These are phyloP conservation scores for Echiichthys vipera DNA, from an alignment of 2,797 vertebrate species.

Conservation along the genomic window DNA sequence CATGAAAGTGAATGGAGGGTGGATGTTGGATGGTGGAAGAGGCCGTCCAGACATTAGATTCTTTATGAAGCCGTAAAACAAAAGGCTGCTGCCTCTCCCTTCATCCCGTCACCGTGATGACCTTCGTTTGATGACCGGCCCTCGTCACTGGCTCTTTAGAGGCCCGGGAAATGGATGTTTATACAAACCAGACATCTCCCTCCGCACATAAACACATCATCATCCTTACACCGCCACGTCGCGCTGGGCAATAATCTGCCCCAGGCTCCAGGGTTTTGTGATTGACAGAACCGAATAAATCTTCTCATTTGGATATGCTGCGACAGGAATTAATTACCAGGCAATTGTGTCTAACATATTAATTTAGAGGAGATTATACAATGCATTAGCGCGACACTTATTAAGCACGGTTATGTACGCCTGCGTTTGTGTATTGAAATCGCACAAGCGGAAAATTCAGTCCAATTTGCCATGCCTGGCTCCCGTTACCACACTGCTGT, in stretches of 20 bases:
- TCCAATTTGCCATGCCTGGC: constrained; percentile 70
- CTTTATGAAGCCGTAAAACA: constrained; percentile 84
- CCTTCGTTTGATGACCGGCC: constrained; percentile 81
- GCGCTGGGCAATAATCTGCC: constrained; percentile 63
- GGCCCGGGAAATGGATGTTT: constrained; percentile 80
- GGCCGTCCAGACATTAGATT: constrained; percentile 74
- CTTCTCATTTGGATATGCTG: constrained; percentile 80
- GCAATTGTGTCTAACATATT: constrained; percentile 86
- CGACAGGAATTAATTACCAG: constrained; percentile 83
- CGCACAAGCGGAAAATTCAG: constrained; percentile 76
- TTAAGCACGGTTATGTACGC: constrained; percentile 77
- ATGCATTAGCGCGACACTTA: constrained; percentile 81
- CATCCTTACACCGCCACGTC: constrained; percentile 54
- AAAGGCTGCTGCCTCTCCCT: constrained; percentile 72
- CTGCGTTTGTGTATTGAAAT: constrained; percentile 80
- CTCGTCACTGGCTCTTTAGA: constrained; percentile 72
- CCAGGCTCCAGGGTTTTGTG: constrained; percentile 70
- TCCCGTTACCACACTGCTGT: constrained; percentile 60
- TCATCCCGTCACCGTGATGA: constrained; percentile 73
- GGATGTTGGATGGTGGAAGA: constrained; percentile 61
- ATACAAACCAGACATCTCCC: constrained; percentile 68
- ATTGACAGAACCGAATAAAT: constrained; percentile 83
- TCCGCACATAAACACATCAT: constrained; percentile 69
- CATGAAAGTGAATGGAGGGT: constrained; percentile 55
- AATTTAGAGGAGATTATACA: constrained; percentile 85